phyloP scores from a whole-genome alignment of 2,888 invertebrate genomes.

The Cylindroiulus punctatus region DNA sequence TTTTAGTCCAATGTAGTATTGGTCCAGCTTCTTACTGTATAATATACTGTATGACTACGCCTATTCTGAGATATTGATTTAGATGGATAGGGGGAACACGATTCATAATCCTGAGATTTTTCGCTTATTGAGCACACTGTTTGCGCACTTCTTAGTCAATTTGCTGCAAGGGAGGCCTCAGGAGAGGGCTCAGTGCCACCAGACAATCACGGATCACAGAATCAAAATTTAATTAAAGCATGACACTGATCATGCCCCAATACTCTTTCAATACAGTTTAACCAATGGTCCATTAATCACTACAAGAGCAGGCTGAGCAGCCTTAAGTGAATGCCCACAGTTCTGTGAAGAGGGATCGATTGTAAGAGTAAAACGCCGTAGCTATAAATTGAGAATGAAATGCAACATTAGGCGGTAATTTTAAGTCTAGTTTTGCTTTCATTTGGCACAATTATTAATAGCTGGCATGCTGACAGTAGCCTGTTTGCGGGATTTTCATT shows the following conservation, averaged over 20 bases:
- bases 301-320: background rate
- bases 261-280: slow-evolving; percentile 47
- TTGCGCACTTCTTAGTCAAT: slow-evolving; percentile 53
- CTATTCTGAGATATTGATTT: slow-evolving; percentile 46
- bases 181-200: slow-evolving; percentile 44
- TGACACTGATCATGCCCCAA: slow-evolving; percentile 51
- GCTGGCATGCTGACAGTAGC: too few relatives aligned
- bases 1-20: background rate
- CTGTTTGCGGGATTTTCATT: too few relatives aligned
- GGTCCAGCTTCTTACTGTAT: background rate
- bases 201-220: slow-evolving; percentile 57
- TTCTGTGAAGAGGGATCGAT: background rate
- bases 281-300: slow-evolving; percentile 52
- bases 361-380: background rate
- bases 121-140: slow-evolving; percentile 52
- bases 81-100: slow-evolving; percentile 48
- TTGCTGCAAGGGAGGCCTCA: slow-evolving; percentile 53
- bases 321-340: background rate
- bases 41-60: background rate
- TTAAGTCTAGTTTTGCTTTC: too few relatives aligned
- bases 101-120: slow-evolving; percentile 53
- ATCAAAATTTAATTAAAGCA: slow-evolving; percentile 57
- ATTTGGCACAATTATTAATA: too few relatives aligned
- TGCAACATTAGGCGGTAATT: too few relatives aligned
- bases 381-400: background rate